Conservation (phyloP, 1,140 invertebrate species). For the Drosophila murphyi region DNA sequence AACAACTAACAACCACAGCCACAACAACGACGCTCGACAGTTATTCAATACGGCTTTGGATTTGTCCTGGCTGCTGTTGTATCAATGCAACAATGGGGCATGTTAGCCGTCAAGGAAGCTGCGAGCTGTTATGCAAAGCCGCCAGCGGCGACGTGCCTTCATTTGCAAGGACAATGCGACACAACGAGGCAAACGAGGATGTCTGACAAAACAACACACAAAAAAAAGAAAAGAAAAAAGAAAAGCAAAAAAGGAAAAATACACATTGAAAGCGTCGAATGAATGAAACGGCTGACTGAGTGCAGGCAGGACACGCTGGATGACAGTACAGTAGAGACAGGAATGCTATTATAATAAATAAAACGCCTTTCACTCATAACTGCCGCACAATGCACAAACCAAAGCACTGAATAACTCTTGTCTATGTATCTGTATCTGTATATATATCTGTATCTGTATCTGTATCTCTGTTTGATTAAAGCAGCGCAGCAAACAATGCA, state of each 20-base stretch:
- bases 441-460: not conserved
- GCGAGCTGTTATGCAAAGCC: slow-evolving; percentile 56
- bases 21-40: not conserved
- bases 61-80: slow-evolving; percentile 20
- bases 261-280: slow-evolving; percentile 50
- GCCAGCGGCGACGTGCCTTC: slow-evolving; percentile 63
- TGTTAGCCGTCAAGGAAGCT: slow-evolving; percentile 61
- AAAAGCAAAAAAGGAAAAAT: slow-evolving; percentile 5
- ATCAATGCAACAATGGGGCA: slow-evolving; percentile 46
- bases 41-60: slow-evolving; percentile 66
- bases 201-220: not conserved
- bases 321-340: slow-evolving; percentile 37
- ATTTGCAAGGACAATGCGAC: slow-evolving; percentile 82
- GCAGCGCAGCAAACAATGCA: slow-evolving; percentile 62
- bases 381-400: slow-evolving; percentile 66
- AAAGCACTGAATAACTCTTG: slow-evolving; percentile 62
- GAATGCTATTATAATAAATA: slow-evolving; percentile 81
- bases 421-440: slow-evolving; percentile 18
- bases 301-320: slow-evolving; percentile 21
- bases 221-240: not conserved
- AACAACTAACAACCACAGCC: too few species aligned
- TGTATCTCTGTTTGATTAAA: slow-evolving; percentile 50
- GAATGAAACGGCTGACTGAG: slow-evolving; percentile 49
- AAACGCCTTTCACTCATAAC: slow-evolving; percentile 80
- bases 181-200: slow-evolving; percentile 15